Percentiles rank a stretch among this genome's conserved stretches.
phyloP scores from a whole-genome alignment of 2,113 vertebrate species.

The Chloebia gouldiae region DNA sequence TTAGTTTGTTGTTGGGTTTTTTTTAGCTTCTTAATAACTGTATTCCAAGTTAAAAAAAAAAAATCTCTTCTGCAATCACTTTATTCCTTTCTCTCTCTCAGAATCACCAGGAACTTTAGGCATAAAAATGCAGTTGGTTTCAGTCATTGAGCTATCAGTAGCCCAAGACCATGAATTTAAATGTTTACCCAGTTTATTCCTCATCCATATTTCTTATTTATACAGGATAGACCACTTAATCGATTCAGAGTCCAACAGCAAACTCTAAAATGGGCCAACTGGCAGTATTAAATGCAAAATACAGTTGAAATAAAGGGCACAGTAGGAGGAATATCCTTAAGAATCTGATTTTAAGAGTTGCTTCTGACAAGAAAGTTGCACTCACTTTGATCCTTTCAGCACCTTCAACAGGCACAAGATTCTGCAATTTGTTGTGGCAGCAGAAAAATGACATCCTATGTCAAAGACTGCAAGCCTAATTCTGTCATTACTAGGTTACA shows the following conservation, averaged over 20 bases:
- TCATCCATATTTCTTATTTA: neutral
- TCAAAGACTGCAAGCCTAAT: conserved; percentile 4
- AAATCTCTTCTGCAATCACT: neutral
- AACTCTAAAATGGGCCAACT: neutral
- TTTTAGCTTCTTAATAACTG: neutral
- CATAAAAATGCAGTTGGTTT: neutral
- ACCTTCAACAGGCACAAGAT: neutral
- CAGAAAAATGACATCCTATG: neutral
- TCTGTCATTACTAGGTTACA: conserved; percentile 27
- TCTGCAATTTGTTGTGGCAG: neutral
- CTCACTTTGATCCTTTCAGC: conserved; percentile 16
- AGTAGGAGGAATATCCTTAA: neutral
- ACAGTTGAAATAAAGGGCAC: neutral
- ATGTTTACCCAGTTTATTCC: neutral
- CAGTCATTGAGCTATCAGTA: neutral
- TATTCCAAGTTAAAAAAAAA: neutral
- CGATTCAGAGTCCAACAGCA: neutral
- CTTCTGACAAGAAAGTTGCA: conserved; percentile 17
- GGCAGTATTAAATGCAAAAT: neutral
- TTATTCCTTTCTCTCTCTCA: neutral
- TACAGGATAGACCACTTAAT: neutral
- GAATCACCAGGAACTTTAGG: neutral
- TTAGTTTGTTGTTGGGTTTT: neutral
- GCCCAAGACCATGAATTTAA: neutral
- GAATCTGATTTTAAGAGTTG: neutral